These are phyloP conservation scores for Pteromalus puparum DNA, from an alignment of 1,140 invertebrate species.

Conservation along the genomic window DNA sequence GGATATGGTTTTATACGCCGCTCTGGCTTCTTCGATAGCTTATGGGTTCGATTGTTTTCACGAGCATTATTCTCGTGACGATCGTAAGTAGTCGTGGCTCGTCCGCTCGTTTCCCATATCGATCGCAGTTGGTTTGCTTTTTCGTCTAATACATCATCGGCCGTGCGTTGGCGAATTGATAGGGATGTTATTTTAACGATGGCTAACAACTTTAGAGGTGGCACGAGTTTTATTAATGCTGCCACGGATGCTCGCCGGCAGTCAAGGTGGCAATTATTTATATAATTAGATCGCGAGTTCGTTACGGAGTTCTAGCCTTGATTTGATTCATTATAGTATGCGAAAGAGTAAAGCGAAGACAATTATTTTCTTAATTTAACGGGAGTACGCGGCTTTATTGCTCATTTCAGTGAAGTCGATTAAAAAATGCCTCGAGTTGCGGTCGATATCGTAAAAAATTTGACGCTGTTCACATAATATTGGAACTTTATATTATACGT, in stretches of 20 bases:
- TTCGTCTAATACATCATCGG: neutral
- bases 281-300: neutral
- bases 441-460: too few species aligned
- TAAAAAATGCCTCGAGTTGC: too few species aligned
- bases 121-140: neutral
- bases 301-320: neutral
- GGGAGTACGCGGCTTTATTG: too few species aligned
- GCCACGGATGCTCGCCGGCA: neutral
- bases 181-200: neutral
- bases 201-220: neutral
- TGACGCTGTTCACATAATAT: too few species aligned
- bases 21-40: too few species aligned
- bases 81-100: too few species aligned
- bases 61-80: too few species aligned
- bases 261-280: neutral
- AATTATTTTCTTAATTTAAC: neutral
- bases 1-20: too few species aligned
- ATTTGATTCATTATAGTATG: neutral
- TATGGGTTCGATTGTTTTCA: too few species aligned
- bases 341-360: neutral
- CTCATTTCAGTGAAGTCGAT: too few species aligned
- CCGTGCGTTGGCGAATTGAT: neutral
- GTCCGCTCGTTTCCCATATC: neutral
- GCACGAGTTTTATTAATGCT: neutral
- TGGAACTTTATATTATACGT: too few species aligned